Evolutionary conservation across 1,140 invertebrate species (phyloP), one percentile per base, ranked within the genome.

Genomic region (Hyphantria cunea): DNA sequence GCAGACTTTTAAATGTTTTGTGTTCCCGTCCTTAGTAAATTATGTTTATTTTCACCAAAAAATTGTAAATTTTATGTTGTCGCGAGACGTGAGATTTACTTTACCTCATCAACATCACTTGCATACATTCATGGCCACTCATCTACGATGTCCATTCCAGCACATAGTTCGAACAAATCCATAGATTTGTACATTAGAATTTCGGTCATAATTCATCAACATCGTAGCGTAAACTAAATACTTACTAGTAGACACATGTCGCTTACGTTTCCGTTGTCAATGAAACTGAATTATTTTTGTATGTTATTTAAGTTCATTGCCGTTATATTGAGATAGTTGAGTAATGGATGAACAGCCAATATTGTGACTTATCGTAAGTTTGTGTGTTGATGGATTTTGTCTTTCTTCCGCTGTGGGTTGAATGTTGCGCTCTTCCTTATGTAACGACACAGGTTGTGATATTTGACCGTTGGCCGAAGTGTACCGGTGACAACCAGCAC

Each of bases 1-100:
- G 76, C 70, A 49, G 53, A 64, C 33, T 45, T 44, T 74, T 61
- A 80, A 74, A 51, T 67, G 64, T 76, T 84, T 88, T 88, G 76
- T 86, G 84, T 89, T 89, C 85, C 86, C 86, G 86, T 89, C 85
- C 86, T 74, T 89, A 87, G 84, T 49, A 70, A 77, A 74, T 83
- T 87, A 86, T 74, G 63, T 83, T 83, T 80, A 76, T 58, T 81
- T 76, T 82, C 67, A 74, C 70, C 53, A 55, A 74, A 53, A 65
- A 70, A 49, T 48, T 62, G 37, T 60, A 65, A 67, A 72, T 70
- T 61, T 34, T 78, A 75, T 82, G 74, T 80, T 73, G 55, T 65
- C 34, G 13, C 12, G 55, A 58, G 55, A 49, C 45, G 55, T 71
- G 72, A 76, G 73, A 72, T 75, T 64, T 44, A 62, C 51, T 56